These are phyloP conservation scores for Apeira syringaria DNA, from an alignment of 2,888 invertebrate genomes.

Conservation along the genomic window DNA sequence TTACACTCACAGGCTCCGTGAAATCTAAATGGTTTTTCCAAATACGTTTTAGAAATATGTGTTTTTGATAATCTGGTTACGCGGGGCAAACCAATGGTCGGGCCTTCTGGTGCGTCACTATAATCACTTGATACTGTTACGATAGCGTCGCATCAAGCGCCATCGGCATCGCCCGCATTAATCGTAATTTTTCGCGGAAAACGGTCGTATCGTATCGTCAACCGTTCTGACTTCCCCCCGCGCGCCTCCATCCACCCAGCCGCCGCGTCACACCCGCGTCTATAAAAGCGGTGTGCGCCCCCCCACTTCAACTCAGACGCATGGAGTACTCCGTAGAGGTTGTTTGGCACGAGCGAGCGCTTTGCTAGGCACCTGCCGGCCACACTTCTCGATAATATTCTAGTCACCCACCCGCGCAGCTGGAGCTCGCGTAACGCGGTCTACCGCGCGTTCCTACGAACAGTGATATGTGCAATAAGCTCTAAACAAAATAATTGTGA, in stretches of 20 bases:
- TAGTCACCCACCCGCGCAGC: slow-evolving; percentile 81
- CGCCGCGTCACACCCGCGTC: slow-evolving; percentile 68
- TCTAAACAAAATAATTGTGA: slow-evolving; percentile 76
- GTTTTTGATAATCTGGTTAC: slow-evolving; percentile 40
- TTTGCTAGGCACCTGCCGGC: slow-evolving; percentile 85
- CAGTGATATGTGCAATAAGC: slow-evolving; percentile 84
- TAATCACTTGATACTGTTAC: slow-evolving; percentile 50
- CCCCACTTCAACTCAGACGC: slow-evolving; percentile 82
- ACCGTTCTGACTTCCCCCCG: slow-evolving; percentile 40
- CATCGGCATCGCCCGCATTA: slow-evolving; percentile 54
- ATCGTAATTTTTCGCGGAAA: slow-evolving; percentile 79
- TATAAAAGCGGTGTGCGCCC: slow-evolving; percentile 77
- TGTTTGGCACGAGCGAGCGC: slow-evolving; percentile 85
- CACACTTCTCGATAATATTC: slow-evolving; percentile 77
- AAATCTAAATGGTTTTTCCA: background rate
- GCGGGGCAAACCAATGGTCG: slow-evolving; percentile 64
- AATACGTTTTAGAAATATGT: background rate
- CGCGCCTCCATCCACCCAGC: slow-evolving; percentile 42
- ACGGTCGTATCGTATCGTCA: slow-evolving; percentile 71
- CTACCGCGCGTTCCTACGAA: slow-evolving; percentile 80
- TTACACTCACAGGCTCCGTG: slow-evolving; percentile 55
- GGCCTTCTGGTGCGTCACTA: slow-evolving; percentile 69
- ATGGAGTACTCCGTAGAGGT: slow-evolving; percentile 85
- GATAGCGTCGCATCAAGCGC: slow-evolving; percentile 48
- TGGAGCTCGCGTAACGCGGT: slow-evolving; percentile 78